Base-by-base conservation (phyloP, 2,888 invertebrate species). In the Drosophila glabriapex region DNA sequence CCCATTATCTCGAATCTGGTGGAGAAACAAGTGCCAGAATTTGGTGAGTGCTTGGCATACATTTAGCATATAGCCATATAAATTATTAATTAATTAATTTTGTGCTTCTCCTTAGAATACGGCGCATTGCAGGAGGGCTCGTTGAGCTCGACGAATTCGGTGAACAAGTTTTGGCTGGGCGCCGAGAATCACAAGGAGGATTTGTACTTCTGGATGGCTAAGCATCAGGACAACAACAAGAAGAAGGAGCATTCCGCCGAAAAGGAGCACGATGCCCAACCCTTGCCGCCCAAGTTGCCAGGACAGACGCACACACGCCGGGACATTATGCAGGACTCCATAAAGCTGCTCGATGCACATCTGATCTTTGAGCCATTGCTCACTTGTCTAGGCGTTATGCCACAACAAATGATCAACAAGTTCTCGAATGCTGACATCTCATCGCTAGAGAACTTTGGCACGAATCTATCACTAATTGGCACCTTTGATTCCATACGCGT, bases 131-230 rank as follows among this genome's bases (percentile, higher is more conserved):
- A 95, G 73, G 97, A 97, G 76, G 97, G 96, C 0, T 97, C 97
- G 0, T 95, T 97, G 86, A 95, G 95, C 41, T 94, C 94, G 0
- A 93, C 92, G 3, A 93, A 93, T 76, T 93, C 93, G 0, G 87
- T 93, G 3, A 93, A 93, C 63, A 93, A 92, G 68, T 92, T 92
- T 66, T 93, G 93, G 92, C 69, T 91, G 25, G 92, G 91, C 5
- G 76, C 90, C 10, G 93, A 95, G 50, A 95, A 95, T 85, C 95
- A 95, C 25, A 95, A 96, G n/a, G 98, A 98, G 91, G 98, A 98
- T 93, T 94, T 99, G 52, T 98, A 99, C 93, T 97, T 97, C 85
- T 99, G 98, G 98, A 98, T 99, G 98, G 98, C 97, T 2, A 97
- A 97, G 87, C 98, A 98, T 89, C 97, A 97, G 80, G 93, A 93